Conservation (phyloP, 2,797 vertebrate genomes). For the Pantherophis alleghaniensis region DNA sequence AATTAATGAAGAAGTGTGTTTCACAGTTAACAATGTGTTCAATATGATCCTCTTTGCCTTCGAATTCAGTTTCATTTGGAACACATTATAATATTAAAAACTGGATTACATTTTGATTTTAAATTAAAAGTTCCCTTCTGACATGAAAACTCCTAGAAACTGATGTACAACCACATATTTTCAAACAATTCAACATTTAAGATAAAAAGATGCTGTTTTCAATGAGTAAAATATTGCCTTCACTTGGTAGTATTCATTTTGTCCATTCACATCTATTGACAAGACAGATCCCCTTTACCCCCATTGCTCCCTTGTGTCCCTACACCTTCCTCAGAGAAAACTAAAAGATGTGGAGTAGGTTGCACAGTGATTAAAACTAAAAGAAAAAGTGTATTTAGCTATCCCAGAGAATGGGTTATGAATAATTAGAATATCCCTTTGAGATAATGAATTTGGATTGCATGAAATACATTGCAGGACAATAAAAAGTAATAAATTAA, state of each 20-base stretch:
- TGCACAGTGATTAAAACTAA: not conserved
- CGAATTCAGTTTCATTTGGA: not conserved
- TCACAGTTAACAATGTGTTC: not conserved
- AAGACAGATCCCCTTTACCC: not conserved
- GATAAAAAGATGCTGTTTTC: not conserved
- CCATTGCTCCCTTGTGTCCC: not conserved
- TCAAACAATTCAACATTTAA: not conserved
- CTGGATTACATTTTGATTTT: not conserved
- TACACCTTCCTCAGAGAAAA: not conserved
- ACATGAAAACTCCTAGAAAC: not conserved
- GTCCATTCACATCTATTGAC: not conserved
- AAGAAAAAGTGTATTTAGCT: not conserved
- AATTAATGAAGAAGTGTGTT: not conserved
- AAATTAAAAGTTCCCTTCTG: not conserved
- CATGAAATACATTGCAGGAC: not conserved
- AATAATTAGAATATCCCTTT: not conserved
- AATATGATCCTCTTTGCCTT: not conserved
- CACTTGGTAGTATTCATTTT: not conserved
- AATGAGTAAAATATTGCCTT: not conserved
- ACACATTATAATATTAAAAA: not conserved
- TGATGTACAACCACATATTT: not conserved
- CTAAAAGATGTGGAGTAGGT: not conserved
- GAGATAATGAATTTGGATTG: not conserved
- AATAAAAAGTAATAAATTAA: not conserved
- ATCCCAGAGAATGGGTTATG: no score